Evolutionary conservation across 2,888 invertebrate species (phyloP), one percentile per base, ranked within the genome.

Genomic region (Eumacrocentrus americanus): DNA sequence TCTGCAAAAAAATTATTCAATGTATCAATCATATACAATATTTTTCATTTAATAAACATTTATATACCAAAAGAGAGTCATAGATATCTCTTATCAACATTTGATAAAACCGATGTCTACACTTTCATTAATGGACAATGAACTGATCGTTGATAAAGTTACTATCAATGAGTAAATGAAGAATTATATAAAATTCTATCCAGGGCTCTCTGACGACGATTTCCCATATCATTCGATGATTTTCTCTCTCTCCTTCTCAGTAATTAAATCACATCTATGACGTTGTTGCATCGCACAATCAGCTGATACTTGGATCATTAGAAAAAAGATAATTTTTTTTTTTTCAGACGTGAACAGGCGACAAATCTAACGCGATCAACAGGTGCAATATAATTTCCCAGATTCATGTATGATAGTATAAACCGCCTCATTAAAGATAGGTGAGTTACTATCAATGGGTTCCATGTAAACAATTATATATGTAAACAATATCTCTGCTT

Each of bases 251-350:
- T 11, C 23, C 37, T 40, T 23, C 23, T 48, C n/a, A 38, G 16
- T 35, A 16, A 9, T 14, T 37, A 4, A 20, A 29, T 25, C 18
- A 23, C 14, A 18, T 16, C n/a, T 25, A 25, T 53, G 58, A 52
- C 52, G 52, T 58, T 51, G 16, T 51, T 16, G 6, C 34, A 58
- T 58, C 54, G 44, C 44, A 29, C 20, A 55, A 54, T 54, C 60
- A 60, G 55, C 60, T 60, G 55, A 59, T 54, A 59, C 29, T 59
- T 23, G 20, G 20, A 37, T 35, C 25, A 42, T 18, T n/a, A n/a
- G n/a, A 11, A 4, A 18, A 12, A 22, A 46, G 23, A 12, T 25
- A 22, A 23, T 22, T 22, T 46, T 25, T 46, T 46, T 3, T 23
- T 11, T n/a, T 25, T 5, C 25, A n/a, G n/a, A n/a, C 9, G 14